These are phyloP conservation scores for Decapterus maruadsi DNA, from an alignment of 2,797 vertebrate genomes.

Conservation along the genomic window DNA sequence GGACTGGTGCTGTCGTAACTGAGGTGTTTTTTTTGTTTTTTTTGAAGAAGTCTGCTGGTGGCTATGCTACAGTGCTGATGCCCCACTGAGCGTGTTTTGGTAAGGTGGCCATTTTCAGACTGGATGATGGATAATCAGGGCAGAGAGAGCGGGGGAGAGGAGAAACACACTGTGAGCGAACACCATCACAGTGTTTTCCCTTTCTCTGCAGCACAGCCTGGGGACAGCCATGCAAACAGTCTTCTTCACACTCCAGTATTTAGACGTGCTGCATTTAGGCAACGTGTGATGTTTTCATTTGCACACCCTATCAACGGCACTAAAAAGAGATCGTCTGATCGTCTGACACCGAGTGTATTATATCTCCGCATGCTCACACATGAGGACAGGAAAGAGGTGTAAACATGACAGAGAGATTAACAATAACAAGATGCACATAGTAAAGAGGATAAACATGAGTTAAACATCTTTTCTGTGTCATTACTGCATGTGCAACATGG, in stretches of 20 bases:
- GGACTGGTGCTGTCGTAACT: conserved; percentile 24
- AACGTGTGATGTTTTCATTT: conserved; percentile 60
- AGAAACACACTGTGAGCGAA: conserved; percentile 30
- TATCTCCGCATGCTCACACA: conserved; percentile 1
- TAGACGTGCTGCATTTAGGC: conserved; percentile 38
- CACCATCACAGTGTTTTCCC: conserved; percentile 28
- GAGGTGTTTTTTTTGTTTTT: not conserved
- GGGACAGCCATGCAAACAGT: conserved; percentile 39
- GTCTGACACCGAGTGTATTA: conserved; percentile 35
- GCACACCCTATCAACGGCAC: conserved; percentile 28
- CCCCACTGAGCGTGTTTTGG: conserved; percentile 57
- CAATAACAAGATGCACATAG: conserved; percentile 28
- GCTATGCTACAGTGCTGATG: conserved; percentile 21
- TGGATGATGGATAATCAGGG: conserved; percentile 44
- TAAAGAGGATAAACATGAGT: conserved; percentile 3
- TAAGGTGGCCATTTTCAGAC: conserved; percentile 58
- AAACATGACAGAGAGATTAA: conserved; percentile 32
- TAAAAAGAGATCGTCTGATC: conserved; percentile 34
- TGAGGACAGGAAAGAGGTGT: conserved; percentile 28
- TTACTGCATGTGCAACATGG: not conserved
- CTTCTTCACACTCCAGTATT: conserved; percentile 40
- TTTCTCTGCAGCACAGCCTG: conserved; percentile 17
- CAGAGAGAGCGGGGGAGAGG: conserved; percentile 29
- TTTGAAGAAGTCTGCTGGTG: conserved; percentile 42
- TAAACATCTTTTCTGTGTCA: not conserved